Percentiles rank a stretch among this genome's conserved stretches.
These are phyloP conservation scores for Eudorcas thomsonii DNA, from an alignment of 2,113 vertebrate species.

Conservation along the genomic window DNA sequence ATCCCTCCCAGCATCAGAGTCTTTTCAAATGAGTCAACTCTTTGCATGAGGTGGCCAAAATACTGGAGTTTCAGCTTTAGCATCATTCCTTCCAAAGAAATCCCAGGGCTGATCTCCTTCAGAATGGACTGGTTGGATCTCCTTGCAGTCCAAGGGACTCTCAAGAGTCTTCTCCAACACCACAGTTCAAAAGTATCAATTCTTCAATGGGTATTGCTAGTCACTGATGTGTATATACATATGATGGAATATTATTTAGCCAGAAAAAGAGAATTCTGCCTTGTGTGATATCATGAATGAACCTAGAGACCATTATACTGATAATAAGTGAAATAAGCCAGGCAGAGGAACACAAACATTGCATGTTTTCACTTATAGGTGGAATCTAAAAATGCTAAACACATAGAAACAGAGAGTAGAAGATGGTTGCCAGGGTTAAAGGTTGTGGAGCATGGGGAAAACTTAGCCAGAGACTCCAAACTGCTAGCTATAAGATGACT, in stretches of 20 bases:
- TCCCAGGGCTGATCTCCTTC: too few relatives aligned
- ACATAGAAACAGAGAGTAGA: not conserved
- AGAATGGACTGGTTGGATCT: too few relatives aligned
- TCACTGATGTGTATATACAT: not conserved
- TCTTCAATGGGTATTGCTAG: too few relatives aligned
- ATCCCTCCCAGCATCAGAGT: too few relatives aligned
- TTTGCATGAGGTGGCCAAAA: too few relatives aligned
- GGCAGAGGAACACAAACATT: not conserved
- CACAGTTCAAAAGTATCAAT: too few relatives aligned
- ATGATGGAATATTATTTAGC: not conserved
- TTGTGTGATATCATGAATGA: not conserved
- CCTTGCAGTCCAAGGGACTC: too few relatives aligned
- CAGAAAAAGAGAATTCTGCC: not conserved
- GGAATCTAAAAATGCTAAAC: not conserved
- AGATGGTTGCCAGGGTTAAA: not conserved
- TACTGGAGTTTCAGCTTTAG: too few relatives aligned
- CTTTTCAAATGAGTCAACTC: too few relatives aligned
- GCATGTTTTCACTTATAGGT: not conserved
- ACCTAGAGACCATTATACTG: not conserved
- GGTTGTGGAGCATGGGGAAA: not conserved
- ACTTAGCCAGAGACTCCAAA: not conserved
- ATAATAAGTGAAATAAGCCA: not conserved
- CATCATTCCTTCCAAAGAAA: too few relatives aligned
- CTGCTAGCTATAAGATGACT: not conserved
- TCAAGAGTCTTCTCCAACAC: too few relatives aligned